These are phyloP conservation scores for Nasonia vitripennis DNA, from an alignment of 1,140 invertebrate species.

Conservation along the genomic window DNA sequence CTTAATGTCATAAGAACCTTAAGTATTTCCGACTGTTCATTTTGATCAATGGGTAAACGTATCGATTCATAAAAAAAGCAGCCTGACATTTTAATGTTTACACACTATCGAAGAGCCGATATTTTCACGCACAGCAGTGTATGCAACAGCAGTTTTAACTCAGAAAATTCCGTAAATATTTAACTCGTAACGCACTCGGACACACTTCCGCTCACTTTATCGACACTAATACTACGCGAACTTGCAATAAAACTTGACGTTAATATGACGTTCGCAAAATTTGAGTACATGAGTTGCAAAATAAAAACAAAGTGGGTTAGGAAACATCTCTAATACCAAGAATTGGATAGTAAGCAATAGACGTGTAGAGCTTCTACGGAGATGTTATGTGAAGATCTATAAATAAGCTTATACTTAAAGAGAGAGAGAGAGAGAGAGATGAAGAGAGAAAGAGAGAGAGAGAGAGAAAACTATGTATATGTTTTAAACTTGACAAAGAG, in stretches of 20 bases:
- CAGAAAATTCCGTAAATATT: background rate
- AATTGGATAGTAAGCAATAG: constrained; percentile 11
- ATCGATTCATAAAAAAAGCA: constrained; percentile 83
- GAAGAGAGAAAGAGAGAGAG: background rate
- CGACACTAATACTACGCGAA: too few species aligned
- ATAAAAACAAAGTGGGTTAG: background rate
- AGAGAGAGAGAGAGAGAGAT: background rate
- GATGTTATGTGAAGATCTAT: constrained; percentile 4
- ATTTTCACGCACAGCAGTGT: constrained; percentile 13
- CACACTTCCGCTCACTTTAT: background rate
- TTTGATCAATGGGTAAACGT: constrained; percentile 84
- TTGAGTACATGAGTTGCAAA: constrained; percentile 3
- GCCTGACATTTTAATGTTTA: constrained; percentile 75
- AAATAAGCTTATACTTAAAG: background rate
- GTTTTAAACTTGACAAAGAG: constrained; percentile 1
- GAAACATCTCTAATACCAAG: constrained; percentile 26
- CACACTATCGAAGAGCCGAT: background rate
- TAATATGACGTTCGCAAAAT: background rate
- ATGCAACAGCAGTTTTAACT: background rate
- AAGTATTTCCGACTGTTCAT: constrained; percentile 84
- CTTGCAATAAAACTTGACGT: background rate
- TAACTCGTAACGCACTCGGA: background rate
- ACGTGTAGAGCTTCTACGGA: constrained; percentile 2
- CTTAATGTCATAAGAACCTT: constrained; percentile 77
- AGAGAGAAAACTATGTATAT: background rate